Percentiles rank a stretch among this genome's conserved stretches.
phyloP scores from a whole-genome alignment of 2,113 vertebrate genomes.

The cattle (Bos taurus) region ARS-UCD2.0 NC_037331.1:40845001-40845500 shows the following conservation, averaged over 20 bases:
- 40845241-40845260: not conserved
- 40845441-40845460: not conserved
- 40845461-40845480: rapidly evolving
- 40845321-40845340: not conserved
- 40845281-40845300: not conserved
- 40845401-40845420: not conserved
- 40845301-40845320: not conserved
- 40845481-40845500: not conserved
- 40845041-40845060: not conserved
- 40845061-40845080: not conserved
- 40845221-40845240: not conserved
- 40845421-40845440: not conserved
- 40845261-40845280: not conserved
- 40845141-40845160: not conserved
- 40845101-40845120: not conserved
- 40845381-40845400: not conserved
- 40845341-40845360: not conserved
- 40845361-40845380: not conserved
- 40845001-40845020: not conserved
- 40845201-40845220: not conserved
- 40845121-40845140: not conserved
- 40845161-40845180: not conserved
- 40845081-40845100: not conserved
- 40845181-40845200: not conserved
- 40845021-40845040: not conserved